phyloP scores from a whole-genome alignment of 2,113 vertebrate genomes.

The rabbit (Oryctolagus cuniculus) region DNA sequence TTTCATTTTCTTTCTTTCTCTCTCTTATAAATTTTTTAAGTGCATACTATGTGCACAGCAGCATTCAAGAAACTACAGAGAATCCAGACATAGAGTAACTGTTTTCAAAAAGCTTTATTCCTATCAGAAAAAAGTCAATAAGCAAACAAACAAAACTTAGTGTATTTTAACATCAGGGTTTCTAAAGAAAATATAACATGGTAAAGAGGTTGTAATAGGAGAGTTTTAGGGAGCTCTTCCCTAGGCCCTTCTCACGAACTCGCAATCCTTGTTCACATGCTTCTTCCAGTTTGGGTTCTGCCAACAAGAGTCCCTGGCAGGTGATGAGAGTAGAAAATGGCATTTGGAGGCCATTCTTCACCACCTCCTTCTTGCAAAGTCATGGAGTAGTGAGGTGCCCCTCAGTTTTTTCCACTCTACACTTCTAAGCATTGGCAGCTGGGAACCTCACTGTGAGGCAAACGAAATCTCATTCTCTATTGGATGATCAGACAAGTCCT shows the following conservation, averaged over 20 bases:
- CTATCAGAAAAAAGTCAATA: neutral
- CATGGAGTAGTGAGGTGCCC: accelerated
- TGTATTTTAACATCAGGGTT: neutral
- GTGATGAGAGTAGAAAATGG: neutral
- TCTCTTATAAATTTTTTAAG: neutral
- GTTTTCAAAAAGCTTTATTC: neutral
- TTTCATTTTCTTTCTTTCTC: neutral
- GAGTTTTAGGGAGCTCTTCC: neutral
- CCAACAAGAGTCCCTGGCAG: neutral
- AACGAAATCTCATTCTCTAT: neutral
- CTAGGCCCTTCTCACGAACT: neutral
- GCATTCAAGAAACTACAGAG: neutral
- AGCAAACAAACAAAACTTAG: neutral
- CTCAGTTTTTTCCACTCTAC: neutral
- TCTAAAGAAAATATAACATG: neutral
- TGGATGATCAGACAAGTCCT: neutral
- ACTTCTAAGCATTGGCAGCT: neutral
- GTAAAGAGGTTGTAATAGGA: neutral
- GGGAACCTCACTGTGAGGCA: neutral
- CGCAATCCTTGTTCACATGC: neutral
- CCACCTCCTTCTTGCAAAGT: neutral
- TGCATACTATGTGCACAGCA: neutral
- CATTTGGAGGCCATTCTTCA: neutral
- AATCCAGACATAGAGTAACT: neutral
- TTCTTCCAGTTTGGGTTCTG: neutral